phyloP scores from a whole-genome alignment of 1,140 invertebrate species.

The Drosophila dunni region DNA sequence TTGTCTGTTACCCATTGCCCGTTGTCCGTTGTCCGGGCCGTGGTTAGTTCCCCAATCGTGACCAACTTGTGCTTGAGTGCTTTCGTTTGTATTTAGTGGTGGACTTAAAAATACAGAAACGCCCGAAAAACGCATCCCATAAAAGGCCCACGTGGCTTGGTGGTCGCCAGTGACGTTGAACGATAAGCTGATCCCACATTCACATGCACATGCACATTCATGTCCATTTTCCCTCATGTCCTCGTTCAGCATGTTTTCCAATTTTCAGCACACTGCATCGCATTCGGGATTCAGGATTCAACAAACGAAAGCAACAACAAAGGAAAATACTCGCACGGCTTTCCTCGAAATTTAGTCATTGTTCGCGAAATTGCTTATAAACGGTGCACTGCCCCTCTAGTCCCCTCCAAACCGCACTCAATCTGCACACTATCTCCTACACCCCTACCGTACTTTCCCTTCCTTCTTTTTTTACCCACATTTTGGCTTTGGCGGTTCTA shows the following conservation, averaged over 20 bases:
- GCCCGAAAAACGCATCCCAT: constrained; percentile 53
- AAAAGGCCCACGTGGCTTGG: constrained; percentile 55
- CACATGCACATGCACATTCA: not conserved
- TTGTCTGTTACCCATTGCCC: constrained; percentile 23
- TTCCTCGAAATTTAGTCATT: constrained; percentile 78
- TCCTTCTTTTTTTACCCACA: not conserved
- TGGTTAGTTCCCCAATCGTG: constrained; percentile 66
- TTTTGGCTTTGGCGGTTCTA: constrained; percentile 48
- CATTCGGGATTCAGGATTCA: constrained; percentile 67
- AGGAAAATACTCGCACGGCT: constrained; percentile 55
- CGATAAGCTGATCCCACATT: constrained; percentile 52
- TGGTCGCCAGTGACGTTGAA: constrained; percentile 76
- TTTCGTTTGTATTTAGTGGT: constrained; percentile 85
- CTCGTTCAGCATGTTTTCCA: constrained; percentile 73
- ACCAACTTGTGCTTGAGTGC: constrained; percentile 84
- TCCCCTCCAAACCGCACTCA: constrained; percentile 44
- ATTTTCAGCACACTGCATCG: constrained; percentile 70
- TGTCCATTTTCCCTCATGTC: not conserved
- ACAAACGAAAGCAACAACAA: constrained; percentile 45
- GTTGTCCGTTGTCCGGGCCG: constrained; percentile 32
- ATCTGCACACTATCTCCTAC: constrained; percentile 36
- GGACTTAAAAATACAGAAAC: constrained; percentile 83
- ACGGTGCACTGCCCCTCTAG: constrained; percentile 20
- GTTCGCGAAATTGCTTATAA: constrained; percentile 80
- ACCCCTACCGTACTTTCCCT: not conserved